phyloP scores from a whole-genome alignment of 2,797 vertebrate genomes.

The Parauchenoglanis ngamensis region DNA sequence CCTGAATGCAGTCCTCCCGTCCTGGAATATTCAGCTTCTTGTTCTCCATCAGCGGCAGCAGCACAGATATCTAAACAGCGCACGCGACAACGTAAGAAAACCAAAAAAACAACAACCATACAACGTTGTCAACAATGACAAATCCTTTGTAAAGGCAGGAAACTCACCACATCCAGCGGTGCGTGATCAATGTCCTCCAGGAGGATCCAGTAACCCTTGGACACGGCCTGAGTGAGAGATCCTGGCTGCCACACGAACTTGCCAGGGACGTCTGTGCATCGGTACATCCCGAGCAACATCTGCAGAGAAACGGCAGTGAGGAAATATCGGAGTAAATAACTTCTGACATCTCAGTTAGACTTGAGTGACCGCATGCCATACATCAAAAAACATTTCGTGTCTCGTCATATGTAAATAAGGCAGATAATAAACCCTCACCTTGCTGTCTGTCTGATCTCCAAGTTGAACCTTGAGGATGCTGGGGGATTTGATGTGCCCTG shows the following conservation, averaged over 20 bases:
- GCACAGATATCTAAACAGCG: constrained; percentile 84
- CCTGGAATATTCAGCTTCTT: constrained; percentile 90
- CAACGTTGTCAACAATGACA: not conserved
- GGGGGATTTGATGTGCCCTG: constrained; percentile 84
- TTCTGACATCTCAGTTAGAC: not conserved
- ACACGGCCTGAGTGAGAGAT: constrained; percentile 89
- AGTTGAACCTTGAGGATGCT: constrained; percentile 95
- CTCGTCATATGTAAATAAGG: not conserved
- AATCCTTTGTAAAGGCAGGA: not conserved
- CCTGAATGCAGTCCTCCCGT: constrained; percentile 87
- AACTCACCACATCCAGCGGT: constrained; percentile 90
- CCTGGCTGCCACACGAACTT: constrained; percentile 98
- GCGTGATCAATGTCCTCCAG: constrained; percentile 97
- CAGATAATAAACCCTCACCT: constrained; percentile 75
- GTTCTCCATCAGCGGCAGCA: constrained; percentile 94
- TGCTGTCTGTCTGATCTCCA: constrained; percentile 98
- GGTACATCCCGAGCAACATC: constrained; percentile 95
- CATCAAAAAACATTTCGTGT: not conserved
- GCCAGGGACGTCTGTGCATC: constrained; percentile 93
- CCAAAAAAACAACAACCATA: not conserved
- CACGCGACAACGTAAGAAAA: not conserved
- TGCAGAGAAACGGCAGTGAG: constrained; percentile 55
- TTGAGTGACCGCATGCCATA: not conserved
- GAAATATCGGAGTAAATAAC: not conserved
- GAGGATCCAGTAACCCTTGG: constrained; percentile 91